These are phyloP conservation scores for Spongia lamella DNA, from an alignment of 37 sponge, comb jelly and placozoan genomes.

Conservation along the genomic window DNA sequence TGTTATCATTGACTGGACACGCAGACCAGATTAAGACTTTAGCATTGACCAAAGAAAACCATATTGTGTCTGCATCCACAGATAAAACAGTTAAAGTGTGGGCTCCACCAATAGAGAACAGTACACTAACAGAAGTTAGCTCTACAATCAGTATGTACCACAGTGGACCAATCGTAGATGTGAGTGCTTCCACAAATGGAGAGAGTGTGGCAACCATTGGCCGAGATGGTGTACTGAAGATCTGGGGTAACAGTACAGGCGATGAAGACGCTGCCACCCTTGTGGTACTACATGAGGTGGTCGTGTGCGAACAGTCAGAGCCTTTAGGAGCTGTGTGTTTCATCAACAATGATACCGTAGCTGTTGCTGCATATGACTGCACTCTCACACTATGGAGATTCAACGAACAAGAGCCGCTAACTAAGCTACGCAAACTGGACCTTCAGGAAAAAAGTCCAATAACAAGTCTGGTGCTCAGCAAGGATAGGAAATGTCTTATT, in stretches of 20 bases:
- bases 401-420: not conserved
- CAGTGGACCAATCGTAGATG: constrained; percentile 50
- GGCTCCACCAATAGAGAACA: constrained; percentile 37
- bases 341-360: constrained; percentile 1
- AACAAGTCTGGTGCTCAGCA: constrained; percentile 29
- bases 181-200: not conserved
- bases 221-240: constrained; percentile 67
- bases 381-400: constrained; percentile 18
- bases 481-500: constrained; percentile 18
- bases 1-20: constrained; percentile 75
- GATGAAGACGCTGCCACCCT: constrained; percentile 12
- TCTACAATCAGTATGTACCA: constrained; percentile 14
- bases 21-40: constrained; percentile 77
- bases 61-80: constrained; percentile 61
- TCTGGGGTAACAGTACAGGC: constrained; percentile 34
- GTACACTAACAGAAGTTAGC: not conserved
- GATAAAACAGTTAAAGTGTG: constrained; percentile 82
- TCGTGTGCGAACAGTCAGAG: constrained; percentile 15
- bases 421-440: no score
- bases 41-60: constrained; percentile 46
- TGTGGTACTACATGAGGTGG: constrained; percentile 35
- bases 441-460: constrained; percentile 30
- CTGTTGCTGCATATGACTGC: constrained; percentile 39
- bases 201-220: constrained; percentile 21
- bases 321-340: no score